phyloP scores from a whole-genome alignment of 2,113 vertebrate species.

The Arenaria interpres region DNA sequence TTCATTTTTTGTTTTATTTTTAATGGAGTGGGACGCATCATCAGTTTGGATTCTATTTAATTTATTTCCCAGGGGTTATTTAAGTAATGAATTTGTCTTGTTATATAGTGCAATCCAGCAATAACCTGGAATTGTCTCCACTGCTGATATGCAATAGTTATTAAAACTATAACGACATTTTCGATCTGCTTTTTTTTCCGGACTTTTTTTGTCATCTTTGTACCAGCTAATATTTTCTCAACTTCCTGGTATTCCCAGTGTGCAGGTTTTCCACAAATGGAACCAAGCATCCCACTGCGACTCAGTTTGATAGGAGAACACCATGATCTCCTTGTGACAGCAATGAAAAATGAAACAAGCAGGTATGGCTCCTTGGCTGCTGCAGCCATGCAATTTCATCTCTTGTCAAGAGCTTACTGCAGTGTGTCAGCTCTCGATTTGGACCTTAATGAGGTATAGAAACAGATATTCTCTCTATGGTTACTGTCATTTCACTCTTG shows the following conservation, averaged over 20 bases:
- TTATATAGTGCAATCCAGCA: not conserved
- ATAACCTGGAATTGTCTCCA: not conserved
- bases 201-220: not conserved
- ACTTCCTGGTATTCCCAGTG: not conserved
- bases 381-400: not conserved
- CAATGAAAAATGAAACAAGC: not conserved
- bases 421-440: slow-evolving; percentile 8
- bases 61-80: not conserved
- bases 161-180: not conserved
- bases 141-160: not conserved
- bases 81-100: not conserved
- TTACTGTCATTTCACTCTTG: not conserved
- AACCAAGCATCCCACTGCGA: not conserved
- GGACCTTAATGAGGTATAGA: not conserved
- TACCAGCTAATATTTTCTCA: not conserved
- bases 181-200: not conserved
- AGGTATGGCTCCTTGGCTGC: not conserved
- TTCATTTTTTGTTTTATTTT: not conserved
- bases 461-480: not conserved
- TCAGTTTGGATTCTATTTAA: not conserved
- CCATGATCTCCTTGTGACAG: not conserved
- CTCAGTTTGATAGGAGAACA: not conserved
- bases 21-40: not conserved
- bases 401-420: not conserved
- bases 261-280: not conserved